These are phyloP conservation scores for Echinometra lucunter DNA, from an alignment of 53 echinoderm and acorn worm species.

Conservation along the genomic window DNA sequence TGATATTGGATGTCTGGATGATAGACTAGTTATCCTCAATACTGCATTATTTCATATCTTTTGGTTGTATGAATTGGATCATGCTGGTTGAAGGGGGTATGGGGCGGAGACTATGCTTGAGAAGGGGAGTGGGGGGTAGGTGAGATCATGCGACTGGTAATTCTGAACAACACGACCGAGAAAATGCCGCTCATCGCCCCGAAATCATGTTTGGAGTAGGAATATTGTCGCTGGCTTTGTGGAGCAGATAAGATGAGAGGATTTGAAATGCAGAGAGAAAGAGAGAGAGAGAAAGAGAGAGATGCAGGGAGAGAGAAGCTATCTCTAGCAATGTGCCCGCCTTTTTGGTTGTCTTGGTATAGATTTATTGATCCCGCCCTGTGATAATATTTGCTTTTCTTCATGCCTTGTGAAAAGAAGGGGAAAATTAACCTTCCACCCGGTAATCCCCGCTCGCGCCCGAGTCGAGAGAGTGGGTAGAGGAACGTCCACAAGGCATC, in stretches of 20 bases:
- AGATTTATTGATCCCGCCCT: conserved; percentile 68
- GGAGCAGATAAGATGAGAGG: conserved; percentile 27
- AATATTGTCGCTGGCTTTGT: conserved; percentile 50
- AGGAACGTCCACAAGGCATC: conserved; percentile 53
- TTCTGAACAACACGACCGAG: conserved; percentile 72
- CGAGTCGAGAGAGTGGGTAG: background rate
- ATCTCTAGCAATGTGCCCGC: conserved; percentile 29
- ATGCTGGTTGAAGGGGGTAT: background rate
- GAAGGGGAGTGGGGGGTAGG: conserved; percentile 1
- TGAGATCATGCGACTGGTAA: conserved; percentile 62
- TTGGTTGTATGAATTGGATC: background rate
- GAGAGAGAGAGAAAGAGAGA: background rate
- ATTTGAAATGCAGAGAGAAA: background rate
- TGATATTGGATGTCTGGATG: background rate
- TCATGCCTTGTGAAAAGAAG: conserved; percentile 64
- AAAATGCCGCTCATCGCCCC: conserved; percentile 58
- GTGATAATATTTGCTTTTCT: conserved; percentile 70
- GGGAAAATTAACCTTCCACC: conserved; percentile 69
- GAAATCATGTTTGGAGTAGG: conserved; percentile 66
- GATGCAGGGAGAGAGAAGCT: background rate
- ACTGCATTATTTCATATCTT: background rate
- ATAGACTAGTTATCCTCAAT: background rate
- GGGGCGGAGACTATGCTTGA: background rate
- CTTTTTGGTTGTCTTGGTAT: conserved; percentile 51
- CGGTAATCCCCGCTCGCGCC: conserved; percentile 52